phyloP scores from a whole-genome alignment of 2,888 invertebrate species.

The Spatulosminthurus flaviceps region DNA sequence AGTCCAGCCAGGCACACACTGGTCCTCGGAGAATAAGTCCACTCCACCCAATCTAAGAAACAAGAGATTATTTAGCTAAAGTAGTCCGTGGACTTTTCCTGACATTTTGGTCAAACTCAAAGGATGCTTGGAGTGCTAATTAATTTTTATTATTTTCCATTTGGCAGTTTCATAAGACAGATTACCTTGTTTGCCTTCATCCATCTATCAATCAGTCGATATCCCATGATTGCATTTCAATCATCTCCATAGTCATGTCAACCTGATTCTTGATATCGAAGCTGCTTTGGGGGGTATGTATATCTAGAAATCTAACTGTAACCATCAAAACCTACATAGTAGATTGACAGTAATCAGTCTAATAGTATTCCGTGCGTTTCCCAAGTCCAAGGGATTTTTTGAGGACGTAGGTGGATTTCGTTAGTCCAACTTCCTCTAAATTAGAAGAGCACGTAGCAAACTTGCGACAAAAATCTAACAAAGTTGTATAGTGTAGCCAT shows the following conservation, averaged over 20 bases:
- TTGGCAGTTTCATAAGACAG: conserved; percentile 37
- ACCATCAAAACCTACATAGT: neutral
- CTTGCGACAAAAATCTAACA: neutral
- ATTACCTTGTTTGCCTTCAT: conserved; percentile 48
- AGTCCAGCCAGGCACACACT: neutral
- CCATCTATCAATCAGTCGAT: conserved; percentile 43
- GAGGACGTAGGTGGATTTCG: neutral
- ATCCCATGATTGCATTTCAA: conserved; percentile 17
- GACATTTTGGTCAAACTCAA: conserved; percentile 33
- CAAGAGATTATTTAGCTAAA: conserved; percentile 32
- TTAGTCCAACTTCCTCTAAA: neutral
- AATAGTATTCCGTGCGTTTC: neutral
- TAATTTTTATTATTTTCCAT: conserved; percentile 44
- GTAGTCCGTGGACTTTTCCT: conserved; percentile 29
- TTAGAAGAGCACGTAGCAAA: neutral
- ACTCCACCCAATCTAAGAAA: conserved; percentile 26
- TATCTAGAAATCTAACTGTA: too few species aligned
- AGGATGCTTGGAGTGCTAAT: conserved; percentile 39
- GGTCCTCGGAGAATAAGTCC: conserved; percentile 5
- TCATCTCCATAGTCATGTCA: conserved; percentile 23
- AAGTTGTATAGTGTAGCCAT: neutral
- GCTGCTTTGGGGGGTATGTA: neutral
- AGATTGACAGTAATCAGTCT: conserved; percentile 2
- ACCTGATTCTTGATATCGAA: neutral
- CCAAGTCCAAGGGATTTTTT: neutral